These are phyloP conservation scores for Drosophila serrata DNA, from an alignment of 1,140 invertebrate genomes.

Conservation along the genomic window DNA sequence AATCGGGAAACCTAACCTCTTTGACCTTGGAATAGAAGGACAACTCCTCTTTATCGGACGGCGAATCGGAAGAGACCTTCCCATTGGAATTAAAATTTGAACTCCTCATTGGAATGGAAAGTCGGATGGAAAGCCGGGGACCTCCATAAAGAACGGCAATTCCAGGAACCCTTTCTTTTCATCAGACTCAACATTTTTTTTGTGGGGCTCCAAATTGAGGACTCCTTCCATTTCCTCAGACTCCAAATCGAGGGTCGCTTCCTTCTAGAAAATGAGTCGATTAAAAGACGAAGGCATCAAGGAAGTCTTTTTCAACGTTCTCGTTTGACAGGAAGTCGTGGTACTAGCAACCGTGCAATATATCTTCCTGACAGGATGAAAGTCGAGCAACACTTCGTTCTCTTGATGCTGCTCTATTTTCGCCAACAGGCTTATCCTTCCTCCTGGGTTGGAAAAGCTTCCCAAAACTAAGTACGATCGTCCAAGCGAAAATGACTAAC, in stretches of 20 bases:
- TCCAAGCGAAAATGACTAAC: neutral
- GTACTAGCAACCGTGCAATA: neutral
- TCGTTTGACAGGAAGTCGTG: no score
- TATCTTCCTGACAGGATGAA: neutral
- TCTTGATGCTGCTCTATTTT: neutral
- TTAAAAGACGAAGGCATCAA: no score
- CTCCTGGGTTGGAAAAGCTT: neutral
- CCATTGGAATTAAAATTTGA: no score
- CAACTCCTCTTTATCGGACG: neutral
- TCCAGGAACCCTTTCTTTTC: neutral
- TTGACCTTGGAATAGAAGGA: neutral
- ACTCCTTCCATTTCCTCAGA: fast-evolving
- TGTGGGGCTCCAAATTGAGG: neutral
- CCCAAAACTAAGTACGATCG: neutral
- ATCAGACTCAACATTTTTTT: neutral
- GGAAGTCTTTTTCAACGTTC: neutral
- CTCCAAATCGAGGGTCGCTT: no score
- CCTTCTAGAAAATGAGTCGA: no score
- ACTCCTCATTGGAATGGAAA: no score
- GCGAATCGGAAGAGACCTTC: no score
- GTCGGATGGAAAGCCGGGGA: neutral
- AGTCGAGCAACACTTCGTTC: neutral
- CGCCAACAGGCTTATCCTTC: neutral
- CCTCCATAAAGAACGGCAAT: neutral
- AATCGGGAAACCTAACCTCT: neutral